phyloP scores from a whole-genome alignment of 2,888 invertebrate species.

The Nymphalis urticae region DNA sequence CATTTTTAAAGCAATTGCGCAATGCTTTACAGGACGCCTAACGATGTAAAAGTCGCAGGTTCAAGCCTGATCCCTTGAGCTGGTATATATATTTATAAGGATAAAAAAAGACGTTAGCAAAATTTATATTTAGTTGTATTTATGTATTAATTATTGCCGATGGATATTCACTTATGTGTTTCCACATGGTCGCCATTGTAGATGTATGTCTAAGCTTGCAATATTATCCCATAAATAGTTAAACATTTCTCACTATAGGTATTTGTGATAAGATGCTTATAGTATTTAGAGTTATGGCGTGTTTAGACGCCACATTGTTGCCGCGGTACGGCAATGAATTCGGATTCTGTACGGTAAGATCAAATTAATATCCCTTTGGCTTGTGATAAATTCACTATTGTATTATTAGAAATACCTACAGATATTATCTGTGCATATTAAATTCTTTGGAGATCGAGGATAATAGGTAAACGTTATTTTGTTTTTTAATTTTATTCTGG shows the following conservation, averaged over 20 bases:
- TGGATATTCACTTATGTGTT: neutral
- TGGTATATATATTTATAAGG: no score
- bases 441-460: neutral
- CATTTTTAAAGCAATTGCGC: no score
- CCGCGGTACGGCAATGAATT: slow-evolving; percentile 28
- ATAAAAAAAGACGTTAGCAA: no score
- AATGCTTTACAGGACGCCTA: no score
- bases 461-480: neutral
- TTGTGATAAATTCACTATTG: slow-evolving; percentile 10
- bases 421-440: slow-evolving; percentile 5
- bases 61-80: no score
- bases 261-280: slow-evolving; percentile 18
- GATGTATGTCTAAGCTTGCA: slow-evolving; percentile 1
- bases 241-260: slow-evolving; percentile 21
- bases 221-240: slow-evolving; percentile 23
- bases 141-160: no score
- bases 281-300: slow-evolving; percentile 29
- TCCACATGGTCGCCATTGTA: neutral
- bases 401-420: slow-evolving; percentile 2
- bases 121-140: no score
- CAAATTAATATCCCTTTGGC: slow-evolving; percentile 28
- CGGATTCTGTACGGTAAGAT: slow-evolving; percentile 27
- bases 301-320: slow-evolving; percentile 34
- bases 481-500: neutral
- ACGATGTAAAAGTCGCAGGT: no score